Base-by-base conservation (phyloP, 2,797 vertebrate genomes). In the Aeoliscus strigatus region DNA sequence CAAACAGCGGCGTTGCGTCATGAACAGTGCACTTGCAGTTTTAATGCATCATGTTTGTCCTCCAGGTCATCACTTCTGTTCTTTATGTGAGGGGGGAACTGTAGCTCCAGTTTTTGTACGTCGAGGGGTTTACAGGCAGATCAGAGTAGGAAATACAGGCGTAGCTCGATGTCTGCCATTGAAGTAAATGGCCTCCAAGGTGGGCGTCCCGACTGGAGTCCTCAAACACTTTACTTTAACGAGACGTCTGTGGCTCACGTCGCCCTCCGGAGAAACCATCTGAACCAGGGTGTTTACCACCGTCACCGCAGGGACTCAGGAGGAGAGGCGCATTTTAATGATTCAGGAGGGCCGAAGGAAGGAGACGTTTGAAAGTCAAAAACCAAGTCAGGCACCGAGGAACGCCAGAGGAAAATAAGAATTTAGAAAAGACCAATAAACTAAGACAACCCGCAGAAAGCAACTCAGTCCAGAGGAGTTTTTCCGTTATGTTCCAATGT, bases 301-400 rank as follows among this genome's bases (percentile, higher is more conserved):
- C 51, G 63, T 79, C n/a, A 40, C 78, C 71, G 68, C 42, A 40
- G 71, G 64, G 72, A 66, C 28, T 13, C 33, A 25, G 37, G 50
- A 57, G 37, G 54, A 70, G 70, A 50, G 52, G 61, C 45, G 60
- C 57, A 60, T 72, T 80, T 83, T 50, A 81, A 80, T 86, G 80
- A 82, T 85, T 83, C 53, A 84, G 51, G 45, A 49, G 37, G 58
- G 61, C 58, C 70, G 70, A 75, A 79, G 71, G 70, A 70, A 41
- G 51, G 33, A 52, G 46, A 59, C 41, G 70, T 70, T 76, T 73
- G 65, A 74, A 71, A 76, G 68, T 76, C 64, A 74, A 77, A 78
- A 64, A 67, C 38, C 49, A 80, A 77, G 74, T 54, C 47, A 50
- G 66, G 46, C 50, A 61, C 34, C 29, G 44, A 57, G 39, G 58